Percentiles rank a stretch among this genome's conserved stretches.
These are phyloP conservation scores for Epirrhoe alternata DNA, from an alignment of 2,888 invertebrate species.

Conservation along the genomic window DNA sequence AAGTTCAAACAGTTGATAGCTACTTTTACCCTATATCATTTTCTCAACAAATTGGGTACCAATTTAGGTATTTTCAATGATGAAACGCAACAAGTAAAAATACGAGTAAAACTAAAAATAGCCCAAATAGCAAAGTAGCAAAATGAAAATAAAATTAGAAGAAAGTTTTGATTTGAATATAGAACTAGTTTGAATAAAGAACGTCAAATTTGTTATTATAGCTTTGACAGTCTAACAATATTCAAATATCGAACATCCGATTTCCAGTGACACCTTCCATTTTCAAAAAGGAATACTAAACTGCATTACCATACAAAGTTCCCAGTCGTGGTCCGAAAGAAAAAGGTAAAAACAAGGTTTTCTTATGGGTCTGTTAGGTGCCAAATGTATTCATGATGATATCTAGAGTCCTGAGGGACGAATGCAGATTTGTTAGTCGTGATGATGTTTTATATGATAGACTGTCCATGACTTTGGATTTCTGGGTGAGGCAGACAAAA, in stretches of 20 bases:
- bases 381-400: conserved; percentile 68
- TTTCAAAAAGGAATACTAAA: conserved; percentile 38
- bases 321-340: conserved; percentile 63
- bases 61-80: too few relatives aligned
- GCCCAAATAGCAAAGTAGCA: too few relatives aligned
- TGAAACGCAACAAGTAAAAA: too few relatives aligned
- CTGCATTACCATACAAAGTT: conserved; percentile 71
- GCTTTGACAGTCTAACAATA: conserved; percentile 4
- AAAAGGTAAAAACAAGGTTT: conserved; percentile 50
- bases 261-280: conserved; percentile 24
- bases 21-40: too few relatives aligned
- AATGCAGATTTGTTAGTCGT: conserved; percentile 47
- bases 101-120: too few relatives aligned
- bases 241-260: conserved; percentile 23
- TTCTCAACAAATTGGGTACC: too few relatives aligned
- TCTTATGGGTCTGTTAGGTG: conserved; percentile 45
- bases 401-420: conserved; percentile 49
- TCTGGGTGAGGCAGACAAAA: not conserved
- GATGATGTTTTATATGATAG: conserved; percentile 39
- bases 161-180: not conserved
- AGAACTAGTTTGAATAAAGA: not conserved
- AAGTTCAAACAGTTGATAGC: not conserved
- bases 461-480: conserved; percentile 10
- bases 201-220: too few relatives aligned
- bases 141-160: too few relatives aligned